Evolutionary conservation across 2,113 vertebrate species (phyloP), one percentile per base, ranked within the genome.

Genomic region (Ictalurus punctatus): DNA sequence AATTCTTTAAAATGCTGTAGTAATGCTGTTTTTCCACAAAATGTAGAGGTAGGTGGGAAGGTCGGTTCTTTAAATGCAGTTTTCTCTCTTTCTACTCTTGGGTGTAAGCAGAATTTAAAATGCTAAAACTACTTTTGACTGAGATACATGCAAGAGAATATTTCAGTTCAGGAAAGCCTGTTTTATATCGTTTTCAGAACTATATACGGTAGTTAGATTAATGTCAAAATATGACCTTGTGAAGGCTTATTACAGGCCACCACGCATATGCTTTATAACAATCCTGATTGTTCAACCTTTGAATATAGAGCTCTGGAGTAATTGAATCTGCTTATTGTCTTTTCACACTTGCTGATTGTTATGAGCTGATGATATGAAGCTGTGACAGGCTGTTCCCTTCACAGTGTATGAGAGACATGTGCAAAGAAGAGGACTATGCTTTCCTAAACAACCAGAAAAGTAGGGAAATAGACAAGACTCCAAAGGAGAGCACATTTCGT

Each of bases 401-500:
- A 54, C 10, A 96, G 95, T 93, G 94, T 23, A 95, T 96, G 95
- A 92, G 95, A 87, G 93, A 91, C 52, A 90, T 95, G 82, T 95
- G 94, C 83, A 95, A 94, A 92, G 95, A 95, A 90, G 95, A 95
- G 76, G 95, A 96, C 88, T 95, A 95, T 25, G 89, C 59, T 1
- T 95, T 96, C 90, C 89, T 95, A 89, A 93, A 5, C 25, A 79
- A 19, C 61, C 84, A 27, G 84, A 80, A 76, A 86, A 61, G 12
- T 17, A 3, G 6, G 30, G 4, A 83, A 12, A 48, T 0, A 19
- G 78, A 37, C 23, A 40, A 74, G 10, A 65, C 17, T 37, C 16
- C 12, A 81, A 89, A 40, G 90, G 83, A 91, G 63, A n/a, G 30
- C 1, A 71, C 0, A 2, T 44, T 54, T 73, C 63, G 56, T 6